Conservation (phyloP, 92 coral and sea anemone species). For the Porites lobata region DNA sequence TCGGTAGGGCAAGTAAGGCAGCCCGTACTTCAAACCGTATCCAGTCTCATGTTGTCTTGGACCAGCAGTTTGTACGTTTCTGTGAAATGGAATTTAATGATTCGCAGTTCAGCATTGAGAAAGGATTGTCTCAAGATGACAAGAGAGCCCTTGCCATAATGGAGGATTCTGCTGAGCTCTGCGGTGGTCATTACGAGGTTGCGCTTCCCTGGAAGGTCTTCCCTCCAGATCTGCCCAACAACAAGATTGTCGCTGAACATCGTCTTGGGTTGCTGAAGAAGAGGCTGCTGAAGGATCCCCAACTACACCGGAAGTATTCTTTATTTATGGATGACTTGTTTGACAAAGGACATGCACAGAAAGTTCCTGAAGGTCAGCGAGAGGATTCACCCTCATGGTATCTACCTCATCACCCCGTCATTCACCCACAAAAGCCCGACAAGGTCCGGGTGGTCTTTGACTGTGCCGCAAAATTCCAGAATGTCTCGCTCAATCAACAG, state of each 20-base stretch:
- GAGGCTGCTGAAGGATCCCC: slow-evolving; percentile 49
- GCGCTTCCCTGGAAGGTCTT: slow-evolving; percentile 76
- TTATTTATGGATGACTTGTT: slow-evolving; percentile 34
- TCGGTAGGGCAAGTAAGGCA: too few relatives aligned
- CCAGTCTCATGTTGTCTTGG: too few relatives aligned
- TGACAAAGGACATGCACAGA: slow-evolving; percentile 24
- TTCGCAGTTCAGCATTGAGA: too few relatives aligned
- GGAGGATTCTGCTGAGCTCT: slow-evolving; percentile 58
- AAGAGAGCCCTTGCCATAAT: slow-evolving; percentile 63
- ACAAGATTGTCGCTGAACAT: slow-evolving; percentile 59
- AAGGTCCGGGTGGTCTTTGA: slow-evolving; percentile 71
- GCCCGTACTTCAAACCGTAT: too few relatives aligned
- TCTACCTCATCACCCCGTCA: slow-evolving; percentile 36
- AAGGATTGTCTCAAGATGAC: too few relatives aligned
- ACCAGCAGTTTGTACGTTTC: too few relatives aligned
- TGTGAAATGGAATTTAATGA: too few relatives aligned
- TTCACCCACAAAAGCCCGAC: slow-evolving; percentile 40
- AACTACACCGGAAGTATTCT: slow-evolving; percentile 39
- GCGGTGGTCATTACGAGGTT: slow-evolving; percentile 70
- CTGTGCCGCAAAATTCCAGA: slow-evolving; percentile 59
- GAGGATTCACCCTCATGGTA: slow-evolving; percentile 51
- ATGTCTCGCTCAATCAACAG: slow-evolving; percentile 67
- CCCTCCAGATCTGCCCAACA: slow-evolving; percentile 76
- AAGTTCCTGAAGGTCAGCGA: slow-evolving; percentile 33
- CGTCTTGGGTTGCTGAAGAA: slow-evolving; percentile 61